phyloP scores from a whole-genome alignment of 2,113 vertebrate genomes.

The Calidris pygmaea region DNA sequence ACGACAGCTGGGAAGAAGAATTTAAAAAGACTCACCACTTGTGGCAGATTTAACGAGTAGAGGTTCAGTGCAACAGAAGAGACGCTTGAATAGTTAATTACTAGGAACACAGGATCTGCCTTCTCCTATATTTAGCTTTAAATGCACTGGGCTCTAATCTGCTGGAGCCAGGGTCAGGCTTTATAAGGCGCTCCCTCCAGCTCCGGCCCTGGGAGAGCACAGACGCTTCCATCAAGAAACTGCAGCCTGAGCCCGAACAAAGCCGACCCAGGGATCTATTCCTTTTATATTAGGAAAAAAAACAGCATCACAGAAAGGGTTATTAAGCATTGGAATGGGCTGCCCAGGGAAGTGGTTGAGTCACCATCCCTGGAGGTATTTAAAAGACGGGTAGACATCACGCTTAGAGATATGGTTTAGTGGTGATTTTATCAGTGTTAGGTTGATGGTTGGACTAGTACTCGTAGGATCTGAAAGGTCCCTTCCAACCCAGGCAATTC shows the following conservation, averaged over 20 bases:
- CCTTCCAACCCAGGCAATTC: too few species aligned
- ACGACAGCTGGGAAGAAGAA: neutral
- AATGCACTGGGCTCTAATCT: slow-evolving; percentile 47
- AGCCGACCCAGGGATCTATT: neutral
- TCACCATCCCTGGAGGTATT: too few species aligned
- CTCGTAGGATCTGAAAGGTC: too few species aligned
- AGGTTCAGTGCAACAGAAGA: neutral
- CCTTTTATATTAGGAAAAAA: too few species aligned
- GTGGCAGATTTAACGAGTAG: neutral
- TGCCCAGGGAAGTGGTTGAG: too few species aligned
- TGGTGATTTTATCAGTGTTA: too few species aligned
- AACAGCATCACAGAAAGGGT: too few species aligned
- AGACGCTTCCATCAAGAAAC: neutral
- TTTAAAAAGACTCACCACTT: neutral
- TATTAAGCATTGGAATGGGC: too few species aligned
- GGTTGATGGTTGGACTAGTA: too few species aligned
- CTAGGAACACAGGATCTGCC: slow-evolving; percentile 46
- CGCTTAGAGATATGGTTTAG: too few species aligned
- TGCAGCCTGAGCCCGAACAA: neutral
- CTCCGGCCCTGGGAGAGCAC: neutral
- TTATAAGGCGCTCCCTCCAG: slow-evolving; percentile 60
- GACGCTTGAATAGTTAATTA: slow-evolving; percentile 59
- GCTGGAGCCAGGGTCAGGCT: slow-evolving; percentile 56
- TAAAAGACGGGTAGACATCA: too few species aligned
- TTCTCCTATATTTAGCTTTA: slow-evolving; percentile 74